Evolutionary conservation across 2,888 invertebrate genomes (phyloP), one percentile per base, ranked within the genome.

Genomic region (Latheticus oryzae): DNA sequence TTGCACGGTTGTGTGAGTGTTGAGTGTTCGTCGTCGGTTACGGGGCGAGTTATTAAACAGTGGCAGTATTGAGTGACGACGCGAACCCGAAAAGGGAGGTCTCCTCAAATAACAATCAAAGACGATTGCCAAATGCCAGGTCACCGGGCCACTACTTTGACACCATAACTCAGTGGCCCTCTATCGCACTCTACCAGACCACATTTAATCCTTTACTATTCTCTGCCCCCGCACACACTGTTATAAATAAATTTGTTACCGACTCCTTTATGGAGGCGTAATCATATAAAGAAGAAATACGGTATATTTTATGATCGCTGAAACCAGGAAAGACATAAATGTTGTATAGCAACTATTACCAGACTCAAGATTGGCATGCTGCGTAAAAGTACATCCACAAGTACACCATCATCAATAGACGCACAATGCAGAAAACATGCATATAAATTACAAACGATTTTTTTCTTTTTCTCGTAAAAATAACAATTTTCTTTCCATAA

Each of bases 211-310:
- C 67, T 66, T 68, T 65, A 65, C 63, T 64, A 64, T 64, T 64
- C 65, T 60, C 59, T 61, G 53, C 66, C 67, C 62, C 40, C 53
- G 24, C 66, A 50, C 60, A 63, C 68, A 60, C 57, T 63, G 60
- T 70, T 72, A 70, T 73, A 73, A 73, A 73, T 73, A 73, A 73
- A 73, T 73, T 72, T 71, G 72, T 71, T 69, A 71, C 72, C 67
- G 64, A 71, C 64, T 71, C 70, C 66, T 73, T 72, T 73, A 73
- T 73, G 67, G 72, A 64, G 64, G 64, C 68, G 72, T 73, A 73
- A 73, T 74, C 72, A 72, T 72, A 73, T 73, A 73, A 72, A 72
- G 69, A 73, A 72, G 71, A 73, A 73, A 73, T 73, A 73, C 72
- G 72, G 66, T 70, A 71, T 71, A 73, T 69, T 73, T 73, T 73